Evolutionary conservation across 2,888 invertebrate genomes (phyloP).

Genomic region (Temnothorax ravouxi): DNA sequence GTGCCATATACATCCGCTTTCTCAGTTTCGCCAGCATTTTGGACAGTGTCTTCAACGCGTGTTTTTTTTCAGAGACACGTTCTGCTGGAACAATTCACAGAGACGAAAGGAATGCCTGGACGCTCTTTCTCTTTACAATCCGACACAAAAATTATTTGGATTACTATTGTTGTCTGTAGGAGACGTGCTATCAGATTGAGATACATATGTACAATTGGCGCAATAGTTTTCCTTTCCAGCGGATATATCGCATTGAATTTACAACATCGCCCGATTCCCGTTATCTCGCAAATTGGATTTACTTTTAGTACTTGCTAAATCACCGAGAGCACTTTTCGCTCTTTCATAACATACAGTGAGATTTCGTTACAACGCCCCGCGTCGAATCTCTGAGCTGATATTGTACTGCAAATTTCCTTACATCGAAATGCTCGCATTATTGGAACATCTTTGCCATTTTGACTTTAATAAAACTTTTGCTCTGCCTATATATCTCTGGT

Average conservation of each 20-base stretch:
- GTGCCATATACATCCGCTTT: conserved; percentile 36
- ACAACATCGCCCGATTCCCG: not conserved
- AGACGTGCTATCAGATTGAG: conserved; percentile 35
- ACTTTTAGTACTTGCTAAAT: conserved; percentile 28
- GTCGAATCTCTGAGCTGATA: conserved; percentile 44
- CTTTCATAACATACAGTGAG: conserved; percentile 43
- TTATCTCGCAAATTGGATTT: conserved; percentile 22
- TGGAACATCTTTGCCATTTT: conserved; percentile 28
- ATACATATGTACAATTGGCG: conserved; percentile 42
- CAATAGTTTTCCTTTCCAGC: conserved; percentile 41
- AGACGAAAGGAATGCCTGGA: not conserved
- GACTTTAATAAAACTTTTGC: conserved; percentile 32
- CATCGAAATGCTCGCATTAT: conserved; percentile 44
- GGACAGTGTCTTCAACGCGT: not conserved
- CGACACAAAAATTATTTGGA: conserved; percentile 6
- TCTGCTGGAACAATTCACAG: not conserved
- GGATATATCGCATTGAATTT: conserved; percentile 42
- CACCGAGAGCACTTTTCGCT: conserved; percentile 26
- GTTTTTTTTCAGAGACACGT: not conserved
- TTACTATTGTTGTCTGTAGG: conserved; percentile 28
- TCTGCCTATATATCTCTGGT: conserved; percentile 39
- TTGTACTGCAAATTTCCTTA: conserved; percentile 49
- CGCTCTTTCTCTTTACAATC: conserved; percentile 4
- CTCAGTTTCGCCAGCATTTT: conserved; percentile 11
- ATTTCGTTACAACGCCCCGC: conserved; percentile 43